Evolutionary conservation across 2,888 invertebrate species (phyloP), one percentile per base, ranked within the genome.

Genomic region (Sarcophaga caerulescens): DNA sequence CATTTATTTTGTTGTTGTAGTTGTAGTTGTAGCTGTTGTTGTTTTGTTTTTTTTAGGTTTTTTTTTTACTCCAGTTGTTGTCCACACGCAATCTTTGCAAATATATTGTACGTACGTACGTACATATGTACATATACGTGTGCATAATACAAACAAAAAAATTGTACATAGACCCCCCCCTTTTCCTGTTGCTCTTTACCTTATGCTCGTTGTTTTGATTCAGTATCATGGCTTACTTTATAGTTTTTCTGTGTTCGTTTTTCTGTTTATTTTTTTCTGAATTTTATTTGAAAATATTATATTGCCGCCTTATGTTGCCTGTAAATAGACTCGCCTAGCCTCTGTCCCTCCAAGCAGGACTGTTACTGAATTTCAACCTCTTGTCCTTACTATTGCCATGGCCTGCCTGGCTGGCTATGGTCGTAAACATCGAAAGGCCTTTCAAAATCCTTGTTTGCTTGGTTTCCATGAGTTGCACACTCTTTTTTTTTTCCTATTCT

Each of bases 71-170:
- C 35, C 35, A 35, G 35, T 52, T 63, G 68, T 19, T 47, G 69
- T 81, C 60, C 87, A 87, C 68, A 88, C 88, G 88, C 88, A 87
- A 85, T 86, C 84, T 85, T 87, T 85, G 74, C 85, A 78, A 63
- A 78, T 52, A 71, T 23, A 69, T 73, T 63, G 66, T 23, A 52
- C 44, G 10, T 35, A 10, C 44, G 44, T 23, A 23, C n/a, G 19
- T 17, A 62, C 52, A 3, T 35, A 10, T 44, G 25, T 44, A 62
- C 44, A 17, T 35, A 66, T 19, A 57, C 14, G 44, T 57, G 62
- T 77, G 25, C n/a, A 19, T 45, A 19, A 35, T 35, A 35, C 8
- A 8, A 8, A 44, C 25, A 66, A 70, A 69, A 44, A 52, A 69
- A 23, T 47, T 70, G 70, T 75, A 65, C 47, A 45, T 44, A 11